Percentiles rank a stretch among this genome's conserved stretches.
These are phyloP conservation scores for Podarcis cretensis DNA, from an alignment of 2,113 vertebrate species.

Conservation along the genomic window DNA sequence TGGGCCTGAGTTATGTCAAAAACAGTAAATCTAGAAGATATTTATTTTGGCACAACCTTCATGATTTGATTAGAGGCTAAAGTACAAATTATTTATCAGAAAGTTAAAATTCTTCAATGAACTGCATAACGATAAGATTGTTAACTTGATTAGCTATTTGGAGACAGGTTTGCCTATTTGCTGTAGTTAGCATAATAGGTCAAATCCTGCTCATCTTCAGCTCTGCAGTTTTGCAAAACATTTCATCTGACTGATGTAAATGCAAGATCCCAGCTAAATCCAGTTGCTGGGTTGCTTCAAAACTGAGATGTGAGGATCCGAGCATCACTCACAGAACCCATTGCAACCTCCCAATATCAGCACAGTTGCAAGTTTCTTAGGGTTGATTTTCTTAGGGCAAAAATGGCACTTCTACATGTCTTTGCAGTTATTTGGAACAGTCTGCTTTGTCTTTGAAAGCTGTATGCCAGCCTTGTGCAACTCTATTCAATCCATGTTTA, in stretches of 20 bases:
- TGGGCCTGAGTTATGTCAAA: conserved; percentile 44
- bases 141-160: neutral
- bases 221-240: neutral
- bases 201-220: neutral
- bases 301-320: neutral
- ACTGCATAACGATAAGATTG: neutral
- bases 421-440: neutral
- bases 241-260: neutral
- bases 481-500: neutral
- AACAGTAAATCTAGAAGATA: conserved; percentile 60
- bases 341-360: neutral
- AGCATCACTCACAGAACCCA: neutral
- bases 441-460: neutral
- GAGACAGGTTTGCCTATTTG: neutral
- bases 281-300: neutral
- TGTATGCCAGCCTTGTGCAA: neutral
- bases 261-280: neutral
- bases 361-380: neutral
- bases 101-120: conserved; percentile 49
- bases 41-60: conserved; percentile 51
- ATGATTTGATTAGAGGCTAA: conserved; percentile 28
- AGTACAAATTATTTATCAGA: conserved; percentile 38
- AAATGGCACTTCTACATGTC: neutral
- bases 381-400: neutral
- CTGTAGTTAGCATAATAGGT: conserved; percentile 9